Conservation (phyloP, 2,113 vertebrate species). For the Enhydra lutris region DNA sequence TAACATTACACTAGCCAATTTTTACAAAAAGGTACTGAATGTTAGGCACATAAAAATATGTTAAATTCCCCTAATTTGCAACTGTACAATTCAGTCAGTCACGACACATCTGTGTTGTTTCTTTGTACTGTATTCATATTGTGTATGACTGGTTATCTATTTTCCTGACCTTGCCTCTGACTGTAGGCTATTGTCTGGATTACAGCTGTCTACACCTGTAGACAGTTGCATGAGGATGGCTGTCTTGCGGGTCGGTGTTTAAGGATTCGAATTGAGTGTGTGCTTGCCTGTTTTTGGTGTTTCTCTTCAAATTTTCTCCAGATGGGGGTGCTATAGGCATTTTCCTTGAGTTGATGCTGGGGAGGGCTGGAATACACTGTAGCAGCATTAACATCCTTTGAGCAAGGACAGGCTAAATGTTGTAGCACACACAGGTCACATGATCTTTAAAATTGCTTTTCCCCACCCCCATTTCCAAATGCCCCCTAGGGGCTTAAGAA, state of each 20-base stretch:
- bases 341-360: not conserved
- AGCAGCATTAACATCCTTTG: not conserved
- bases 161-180: not conserved
- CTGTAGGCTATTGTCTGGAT: not conserved
- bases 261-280: not conserved
- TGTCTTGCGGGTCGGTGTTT: not conserved
- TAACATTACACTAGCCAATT: not conserved
- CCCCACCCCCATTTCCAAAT: not conserved
- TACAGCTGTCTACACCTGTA: accelerated
- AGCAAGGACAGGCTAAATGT: not conserved
- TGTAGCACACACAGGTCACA: not conserved
- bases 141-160: accelerated
- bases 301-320: not conserved
- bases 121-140: not conserved
- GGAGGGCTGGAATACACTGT: not conserved
- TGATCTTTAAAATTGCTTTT: not conserved
- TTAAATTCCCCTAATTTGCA: not conserved
- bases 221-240: too few species aligned
- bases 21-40: not conserved
- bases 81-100: not conserved
- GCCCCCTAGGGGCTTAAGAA: not conserved
- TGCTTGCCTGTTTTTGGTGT: not conserved
- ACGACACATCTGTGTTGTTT: not conserved
- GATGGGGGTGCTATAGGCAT: not conserved
- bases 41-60: not conserved